These are phyloP conservation scores for Synodontis membranacea DNA, from an alignment of 2,113 vertebrate genomes.

Conservation along the genomic window DNA sequence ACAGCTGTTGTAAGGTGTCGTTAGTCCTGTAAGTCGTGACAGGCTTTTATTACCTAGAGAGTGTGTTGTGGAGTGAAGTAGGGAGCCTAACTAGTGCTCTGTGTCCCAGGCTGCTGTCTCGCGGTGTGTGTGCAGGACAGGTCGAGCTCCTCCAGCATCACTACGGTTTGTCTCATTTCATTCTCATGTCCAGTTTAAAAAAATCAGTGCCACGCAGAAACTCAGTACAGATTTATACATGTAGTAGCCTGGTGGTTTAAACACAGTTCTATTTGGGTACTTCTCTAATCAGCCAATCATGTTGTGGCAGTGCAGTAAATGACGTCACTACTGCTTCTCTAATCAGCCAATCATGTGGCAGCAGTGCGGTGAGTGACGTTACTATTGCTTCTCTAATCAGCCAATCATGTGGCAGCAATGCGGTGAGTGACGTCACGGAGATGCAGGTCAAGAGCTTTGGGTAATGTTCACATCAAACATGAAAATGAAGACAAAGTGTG, in stretches of 20 bases:
- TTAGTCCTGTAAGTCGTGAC: background rate
- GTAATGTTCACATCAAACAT: background rate
- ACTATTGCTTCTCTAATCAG: background rate
- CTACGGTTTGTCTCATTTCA: slow-evolving; percentile 21
- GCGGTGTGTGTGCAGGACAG: background rate
- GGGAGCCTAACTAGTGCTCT: background rate
- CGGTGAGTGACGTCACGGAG: too few relatives aligned
- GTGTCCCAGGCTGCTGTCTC: slow-evolving; percentile 19
- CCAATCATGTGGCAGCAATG: background rate
- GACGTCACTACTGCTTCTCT: background rate
- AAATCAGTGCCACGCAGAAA: background rate
- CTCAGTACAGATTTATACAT: background rate
- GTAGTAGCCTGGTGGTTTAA: background rate
- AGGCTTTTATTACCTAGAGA: background rate
- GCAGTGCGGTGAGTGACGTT: too few relatives aligned
- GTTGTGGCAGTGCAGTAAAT: too few relatives aligned
- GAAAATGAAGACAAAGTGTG: background rate
- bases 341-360: background rate
- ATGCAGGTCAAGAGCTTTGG: background rate
- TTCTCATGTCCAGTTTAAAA: background rate
- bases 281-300: background rate
- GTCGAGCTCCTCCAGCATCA: background rate
- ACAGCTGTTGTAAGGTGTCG: background rate
- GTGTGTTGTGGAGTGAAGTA: background rate
- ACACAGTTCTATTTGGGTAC: background rate